These are phyloP conservation scores for Planococcus citri DNA, from an alignment of 1,140 invertebrate genomes.

Conservation along the genomic window DNA sequence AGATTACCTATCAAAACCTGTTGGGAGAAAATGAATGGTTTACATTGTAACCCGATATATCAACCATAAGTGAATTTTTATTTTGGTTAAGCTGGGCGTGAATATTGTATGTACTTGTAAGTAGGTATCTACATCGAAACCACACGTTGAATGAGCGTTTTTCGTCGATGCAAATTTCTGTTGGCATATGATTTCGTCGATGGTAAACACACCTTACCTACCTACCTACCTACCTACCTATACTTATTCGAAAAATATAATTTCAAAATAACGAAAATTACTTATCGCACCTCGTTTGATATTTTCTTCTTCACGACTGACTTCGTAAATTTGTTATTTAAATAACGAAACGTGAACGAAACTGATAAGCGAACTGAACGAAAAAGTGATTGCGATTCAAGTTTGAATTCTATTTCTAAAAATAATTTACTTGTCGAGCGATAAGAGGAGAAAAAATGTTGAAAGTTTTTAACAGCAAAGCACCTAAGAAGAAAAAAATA, in stretches of 20 bases:
- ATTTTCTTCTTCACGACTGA: not conserved
- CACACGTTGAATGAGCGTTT: too few relatives aligned
- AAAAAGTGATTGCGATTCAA: not conserved
- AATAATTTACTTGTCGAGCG: not conserved
- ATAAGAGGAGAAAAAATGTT: not conserved
- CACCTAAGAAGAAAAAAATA: not conserved
- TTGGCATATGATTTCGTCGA: too few relatives aligned
- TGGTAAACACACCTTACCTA: too few relatives aligned
- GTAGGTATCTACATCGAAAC: too few relatives aligned
- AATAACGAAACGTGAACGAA: slow-evolving; percentile 7
- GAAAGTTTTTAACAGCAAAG: not conserved
- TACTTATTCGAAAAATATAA: not conserved
- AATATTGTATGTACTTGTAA: too few relatives aligned
- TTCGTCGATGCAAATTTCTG: too few relatives aligned
- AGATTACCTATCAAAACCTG: too few relatives aligned
- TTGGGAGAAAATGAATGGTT: too few relatives aligned
- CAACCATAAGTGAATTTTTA: too few relatives aligned
- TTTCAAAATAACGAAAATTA: not conserved
- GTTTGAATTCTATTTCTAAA: not conserved
- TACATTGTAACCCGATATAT: too few relatives aligned
- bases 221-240: too few relatives aligned
- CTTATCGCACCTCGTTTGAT: not conserved
- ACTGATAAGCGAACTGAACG: not conserved
- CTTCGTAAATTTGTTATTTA: not conserved
- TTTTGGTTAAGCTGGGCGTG: too few relatives aligned